A percentile compares a stretch with the other conserved stretches of the same genome.
These are phyloP conservation scores for Falco columbarius DNA, from an alignment of 2,797 vertebrate species.

Conservation along the genomic window DNA sequence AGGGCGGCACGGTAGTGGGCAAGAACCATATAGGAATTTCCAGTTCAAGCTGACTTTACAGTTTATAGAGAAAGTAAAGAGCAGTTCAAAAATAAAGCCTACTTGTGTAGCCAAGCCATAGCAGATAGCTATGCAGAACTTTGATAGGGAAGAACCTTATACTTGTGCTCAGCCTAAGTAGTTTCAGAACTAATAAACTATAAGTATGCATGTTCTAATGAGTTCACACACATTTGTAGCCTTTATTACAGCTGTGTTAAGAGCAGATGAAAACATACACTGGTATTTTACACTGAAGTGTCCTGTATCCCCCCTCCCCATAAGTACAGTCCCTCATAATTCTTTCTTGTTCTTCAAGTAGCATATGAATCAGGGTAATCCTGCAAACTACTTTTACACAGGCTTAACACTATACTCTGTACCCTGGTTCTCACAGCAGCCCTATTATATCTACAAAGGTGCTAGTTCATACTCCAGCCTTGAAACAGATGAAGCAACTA, in stretches of 20 bases:
- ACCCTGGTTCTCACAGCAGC: background rate
- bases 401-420: background rate
- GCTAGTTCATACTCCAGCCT: background rate
- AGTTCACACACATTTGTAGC: background rate
- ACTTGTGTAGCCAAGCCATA: background rate
- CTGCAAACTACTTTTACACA: background rate
- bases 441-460: background rate
- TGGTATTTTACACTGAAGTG: background rate
- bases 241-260: background rate
- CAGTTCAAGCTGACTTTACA: background rate
- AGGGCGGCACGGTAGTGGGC: background rate
- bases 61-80: background rate
- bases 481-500: background rate
- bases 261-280: background rate
- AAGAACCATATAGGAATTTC: background rate
- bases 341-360: background rate
- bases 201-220: background rate
- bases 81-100: background rate
- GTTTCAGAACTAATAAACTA: background rate
- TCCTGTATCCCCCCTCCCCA: fast-evolving
- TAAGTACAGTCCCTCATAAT: background rate
- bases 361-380: background rate
- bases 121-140: background rate
- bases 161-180: background rate
- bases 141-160: background rate